A percentile compares a stretch with the other conserved stretches of the same genome.
Conservation (phyloP, 1,140 invertebrate genomes). For the Notospermus geniculatus region DNA sequence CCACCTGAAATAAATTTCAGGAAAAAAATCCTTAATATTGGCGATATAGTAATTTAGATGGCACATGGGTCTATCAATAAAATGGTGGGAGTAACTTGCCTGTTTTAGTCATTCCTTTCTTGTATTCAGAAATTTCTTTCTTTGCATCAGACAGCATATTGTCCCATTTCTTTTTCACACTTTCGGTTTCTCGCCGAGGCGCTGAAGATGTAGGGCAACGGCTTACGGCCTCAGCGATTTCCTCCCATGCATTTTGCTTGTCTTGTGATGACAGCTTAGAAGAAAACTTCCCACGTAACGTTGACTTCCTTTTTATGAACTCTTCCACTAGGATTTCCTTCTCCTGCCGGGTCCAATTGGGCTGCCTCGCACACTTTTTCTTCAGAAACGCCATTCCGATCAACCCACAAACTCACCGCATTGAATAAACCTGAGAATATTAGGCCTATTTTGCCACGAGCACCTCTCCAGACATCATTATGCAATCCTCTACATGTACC, state of each 20-base stretch:
- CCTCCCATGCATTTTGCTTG: background rate
- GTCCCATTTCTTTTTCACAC: conserved; percentile 4
- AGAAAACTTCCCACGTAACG: background rate
- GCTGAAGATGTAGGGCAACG: background rate
- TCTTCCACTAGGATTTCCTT: background rate
- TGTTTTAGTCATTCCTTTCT: background rate
- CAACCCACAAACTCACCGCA: too few relatives aligned
- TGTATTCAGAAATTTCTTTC: background rate
- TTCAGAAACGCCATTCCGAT: too few relatives aligned
- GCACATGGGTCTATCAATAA: too few relatives aligned
- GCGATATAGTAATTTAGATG: too few relatives aligned
- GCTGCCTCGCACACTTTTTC: too few relatives aligned
- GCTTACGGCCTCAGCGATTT: background rate
- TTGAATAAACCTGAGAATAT: too few relatives aligned
- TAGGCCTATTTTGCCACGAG: too few relatives aligned
- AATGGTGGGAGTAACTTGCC: too few relatives aligned
- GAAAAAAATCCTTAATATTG: too few relatives aligned
- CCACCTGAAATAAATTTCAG: too few relatives aligned
- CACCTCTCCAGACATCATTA: too few relatives aligned
- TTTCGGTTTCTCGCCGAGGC: background rate
- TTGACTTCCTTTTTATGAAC: background rate
- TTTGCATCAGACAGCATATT: background rate
- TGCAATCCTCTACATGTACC: too few relatives aligned
- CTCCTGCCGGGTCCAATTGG: background rate
- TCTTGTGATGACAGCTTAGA: background rate